Percentiles rank a stretch among this genome's conserved stretches.
Conservation (phyloP, 2,797 vertebrate species). For the Leptatherina wallacei region DNA sequence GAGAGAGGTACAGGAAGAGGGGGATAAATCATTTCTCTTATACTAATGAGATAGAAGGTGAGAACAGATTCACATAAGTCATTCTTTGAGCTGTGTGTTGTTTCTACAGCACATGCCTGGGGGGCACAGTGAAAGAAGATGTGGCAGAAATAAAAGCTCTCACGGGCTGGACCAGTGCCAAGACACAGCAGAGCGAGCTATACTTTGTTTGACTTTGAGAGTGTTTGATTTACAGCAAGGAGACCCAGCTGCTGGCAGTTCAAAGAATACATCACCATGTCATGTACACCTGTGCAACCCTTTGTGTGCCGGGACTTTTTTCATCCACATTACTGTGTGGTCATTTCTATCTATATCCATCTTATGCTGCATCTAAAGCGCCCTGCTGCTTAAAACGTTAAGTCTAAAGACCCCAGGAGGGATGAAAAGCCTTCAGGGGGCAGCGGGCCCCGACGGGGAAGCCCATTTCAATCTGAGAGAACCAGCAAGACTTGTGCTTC, state of each 20-base stretch:
- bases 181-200: constrained; percentile 65
- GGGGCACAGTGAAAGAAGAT: constrained; percentile 72
- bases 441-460: constrained; percentile 55
- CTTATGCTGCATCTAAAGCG: constrained; percentile 23
- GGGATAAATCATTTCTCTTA: constrained; percentile 72
- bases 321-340: constrained; percentile 41
- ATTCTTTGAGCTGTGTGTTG: constrained; percentile 69
- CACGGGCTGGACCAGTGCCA: constrained; percentile 72
- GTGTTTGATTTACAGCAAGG: constrained; percentile 79
- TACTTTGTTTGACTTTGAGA: constrained; percentile 84
- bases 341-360: constrained; percentile 45
- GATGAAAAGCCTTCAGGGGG: constrained; percentile 67
- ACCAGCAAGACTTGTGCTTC: constrained; percentile 69
- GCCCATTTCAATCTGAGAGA: constrained; percentile 70
- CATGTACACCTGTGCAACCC: constrained; percentile 40
- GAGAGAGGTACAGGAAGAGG: constrained; percentile 43
- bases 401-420: constrained; percentile 62
- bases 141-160: constrained; percentile 75
- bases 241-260: constrained; percentile 70
- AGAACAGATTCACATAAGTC: constrained; percentile 76
- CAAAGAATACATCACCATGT: constrained; percentile 64
- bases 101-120: constrained; percentile 73
- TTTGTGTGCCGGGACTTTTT: constrained; percentile 42
- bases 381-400: constrained; percentile 48
- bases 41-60: constrained; percentile 81